These are phyloP conservation scores for Aphaenogaster rudis DNA, from an alignment of 1,140 invertebrate genomes.

Conservation along the genomic window DNA sequence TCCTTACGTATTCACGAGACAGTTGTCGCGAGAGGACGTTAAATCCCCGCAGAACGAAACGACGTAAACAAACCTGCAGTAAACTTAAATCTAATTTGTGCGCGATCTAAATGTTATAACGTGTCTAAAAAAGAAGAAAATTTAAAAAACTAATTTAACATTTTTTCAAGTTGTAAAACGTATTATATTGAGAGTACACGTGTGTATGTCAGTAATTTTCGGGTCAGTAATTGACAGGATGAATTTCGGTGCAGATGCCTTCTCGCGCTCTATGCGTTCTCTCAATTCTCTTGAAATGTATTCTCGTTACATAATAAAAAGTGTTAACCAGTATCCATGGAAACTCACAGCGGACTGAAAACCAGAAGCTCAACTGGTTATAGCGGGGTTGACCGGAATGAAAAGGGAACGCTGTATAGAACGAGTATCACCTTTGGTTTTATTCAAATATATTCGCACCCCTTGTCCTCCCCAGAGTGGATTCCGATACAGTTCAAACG, in stretches of 20 bases:
- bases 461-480: slow-evolving; percentile 48
- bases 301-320: slow-evolving; percentile 38
- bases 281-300: slow-evolving; percentile 12
- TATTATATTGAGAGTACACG: background rate
- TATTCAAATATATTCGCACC: slow-evolving; percentile 81
- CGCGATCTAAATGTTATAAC: background rate
- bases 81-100: slow-evolving; percentile 18
- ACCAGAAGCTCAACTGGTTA: slow-evolving; percentile 76
- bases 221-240: background rate
- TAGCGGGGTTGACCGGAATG: slow-evolving; percentile 71
- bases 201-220: slow-evolving; percentile 37
- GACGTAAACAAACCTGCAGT: slow-evolving; percentile 52
- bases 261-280: background rate
- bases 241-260: slow-evolving; percentile 35
- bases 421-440: slow-evolving; percentile 77
- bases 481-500: slow-evolving; percentile 79
- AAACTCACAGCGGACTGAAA: slow-evolving; percentile 15
- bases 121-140: background rate
- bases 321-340: slow-evolving; percentile 27
- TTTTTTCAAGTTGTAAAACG: background rate
- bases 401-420: slow-evolving; percentile 72
- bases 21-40: slow-evolving; percentile 45
- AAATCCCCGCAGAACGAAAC: slow-evolving; percentile 56
- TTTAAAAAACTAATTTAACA: background rate
- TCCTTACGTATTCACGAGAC: slow-evolving; percentile 67